These are phyloP conservation scores for Apocheima hispidaria DNA, from an alignment of 2,888 invertebrate genomes.

Conservation along the genomic window DNA sequence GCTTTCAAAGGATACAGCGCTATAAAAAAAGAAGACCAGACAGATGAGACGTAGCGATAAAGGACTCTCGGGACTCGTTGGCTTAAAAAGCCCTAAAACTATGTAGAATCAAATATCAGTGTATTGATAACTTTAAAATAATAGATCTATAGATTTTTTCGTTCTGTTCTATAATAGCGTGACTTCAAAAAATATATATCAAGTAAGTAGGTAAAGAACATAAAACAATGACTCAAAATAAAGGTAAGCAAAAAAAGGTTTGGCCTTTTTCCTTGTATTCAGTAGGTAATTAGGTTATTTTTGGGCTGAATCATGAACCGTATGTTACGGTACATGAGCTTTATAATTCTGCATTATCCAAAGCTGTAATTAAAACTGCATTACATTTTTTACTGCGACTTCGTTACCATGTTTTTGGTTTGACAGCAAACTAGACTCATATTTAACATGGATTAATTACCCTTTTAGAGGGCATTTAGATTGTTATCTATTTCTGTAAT, in stretches of 20 bases:
- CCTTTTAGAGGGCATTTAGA: slow-evolving; percentile 32
- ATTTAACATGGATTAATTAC: slow-evolving; percentile 23
- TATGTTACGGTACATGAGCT: slow-evolving; percentile 36
- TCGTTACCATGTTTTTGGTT: slow-evolving; percentile 12
- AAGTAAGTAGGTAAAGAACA: not conserved
- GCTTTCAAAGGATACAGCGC: no score
- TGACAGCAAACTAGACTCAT: slow-evolving; percentile 21
- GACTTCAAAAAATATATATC: not conserved
- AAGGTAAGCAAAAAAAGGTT: slow-evolving; percentile 6
- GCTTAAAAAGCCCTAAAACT: no score
- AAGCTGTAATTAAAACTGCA: slow-evolving; percentile 31
- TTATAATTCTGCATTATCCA: slow-evolving; percentile 37
- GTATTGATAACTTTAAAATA: no score
- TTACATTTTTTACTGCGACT: slow-evolving; percentile 22
- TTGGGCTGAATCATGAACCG: slow-evolving; percentile 27
- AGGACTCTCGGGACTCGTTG: no score
- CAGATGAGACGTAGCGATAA: no score
- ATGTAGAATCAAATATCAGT: no score
- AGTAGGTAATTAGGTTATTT: slow-evolving; percentile 37
- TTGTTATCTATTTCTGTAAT: slow-evolving; percentile 25
- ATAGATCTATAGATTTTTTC: not conserved
- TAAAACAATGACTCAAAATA: slow-evolving; percentile 8
- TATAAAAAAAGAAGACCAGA: no score
- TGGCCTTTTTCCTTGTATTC: slow-evolving; percentile 20
- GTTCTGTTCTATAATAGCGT: not conserved